These are phyloP conservation scores for Centropus unirufus DNA, from an alignment of 2,113 vertebrate genomes.

Conservation along the genomic window DNA sequence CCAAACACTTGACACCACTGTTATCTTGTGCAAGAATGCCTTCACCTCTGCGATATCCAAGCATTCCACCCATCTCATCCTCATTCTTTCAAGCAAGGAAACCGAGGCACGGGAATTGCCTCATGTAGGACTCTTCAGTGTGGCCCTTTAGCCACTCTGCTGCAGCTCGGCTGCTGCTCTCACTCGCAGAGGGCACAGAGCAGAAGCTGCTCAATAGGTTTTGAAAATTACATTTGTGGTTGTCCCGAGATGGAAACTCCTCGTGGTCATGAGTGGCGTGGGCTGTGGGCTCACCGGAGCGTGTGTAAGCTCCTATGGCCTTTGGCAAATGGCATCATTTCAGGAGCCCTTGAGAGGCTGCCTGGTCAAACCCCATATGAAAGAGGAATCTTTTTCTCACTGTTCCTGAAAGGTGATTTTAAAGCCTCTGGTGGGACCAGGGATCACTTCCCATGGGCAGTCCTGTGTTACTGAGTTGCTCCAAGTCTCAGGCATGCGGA, in stretches of 20 bases:
- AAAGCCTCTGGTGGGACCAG: rapidly evolving
- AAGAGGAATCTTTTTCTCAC: neutral
- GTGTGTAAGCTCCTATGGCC: neutral
- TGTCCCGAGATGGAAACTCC: neutral
- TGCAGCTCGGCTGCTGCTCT: neutral
- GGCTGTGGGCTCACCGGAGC: neutral
- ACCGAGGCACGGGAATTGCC: neutral
- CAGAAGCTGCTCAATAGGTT: neutral
- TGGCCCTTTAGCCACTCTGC: neutral
- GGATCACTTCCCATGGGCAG: rapidly evolving
- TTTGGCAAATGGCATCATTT: rapidly evolving
- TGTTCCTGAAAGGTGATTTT: neutral
- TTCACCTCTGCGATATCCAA: rapidly evolving
- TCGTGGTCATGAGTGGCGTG: rapidly evolving
- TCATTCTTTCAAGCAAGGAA: neutral
- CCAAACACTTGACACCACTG: rapidly evolving
- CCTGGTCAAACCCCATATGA: neutral
- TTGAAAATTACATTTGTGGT: rapidly evolving
- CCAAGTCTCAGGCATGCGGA: rapidly evolving
- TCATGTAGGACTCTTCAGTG: rapidly evolving
- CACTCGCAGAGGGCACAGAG: rapidly evolving
- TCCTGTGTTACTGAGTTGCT: rapidly evolving
- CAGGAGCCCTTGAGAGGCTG: neutral
- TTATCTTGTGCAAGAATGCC: neutral
- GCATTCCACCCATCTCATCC: neutral